Percentiles rank a stretch among this genome's conserved stretches.
Evolutionary conservation across 2,113 vertebrate genomes (phyloP).

Genomic region (Dinomys branickii): DNA sequence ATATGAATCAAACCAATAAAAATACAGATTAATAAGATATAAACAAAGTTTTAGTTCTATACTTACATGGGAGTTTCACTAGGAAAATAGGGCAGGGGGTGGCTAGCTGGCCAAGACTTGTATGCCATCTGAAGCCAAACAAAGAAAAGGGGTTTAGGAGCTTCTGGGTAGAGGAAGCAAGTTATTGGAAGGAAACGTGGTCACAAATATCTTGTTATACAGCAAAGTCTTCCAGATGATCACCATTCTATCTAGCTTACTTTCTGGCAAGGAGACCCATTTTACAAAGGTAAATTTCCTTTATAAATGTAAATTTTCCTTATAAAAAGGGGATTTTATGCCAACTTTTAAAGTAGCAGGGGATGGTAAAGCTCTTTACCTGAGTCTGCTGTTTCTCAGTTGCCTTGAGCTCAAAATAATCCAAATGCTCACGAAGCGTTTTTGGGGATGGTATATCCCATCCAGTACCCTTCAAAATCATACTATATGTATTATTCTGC

Average conservation of each 20-base stretch:
- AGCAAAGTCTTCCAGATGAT: neutral
- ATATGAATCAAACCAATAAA: neutral
- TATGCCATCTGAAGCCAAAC: neutral
- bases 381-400: neutral
- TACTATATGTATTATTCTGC: neutral
- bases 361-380: neutral
- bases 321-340: neutral
- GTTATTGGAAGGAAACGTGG: neutral
- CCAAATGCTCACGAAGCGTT: neutral
- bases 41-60: neutral
- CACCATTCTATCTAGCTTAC: neutral
- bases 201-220: neutral
- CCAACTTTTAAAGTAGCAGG: neutral
- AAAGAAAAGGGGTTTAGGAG: neutral
- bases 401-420: slow-evolving; percentile 5
- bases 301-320: neutral
- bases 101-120: neutral
- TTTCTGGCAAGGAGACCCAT: neutral
- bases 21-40: neutral
- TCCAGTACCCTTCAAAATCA: neutral
- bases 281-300: neutral
- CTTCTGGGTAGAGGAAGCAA: neutral
- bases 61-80: neutral
- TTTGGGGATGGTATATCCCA: neutral
- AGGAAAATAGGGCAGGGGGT: neutral